phyloP scores from a whole-genome alignment of 1,140 invertebrate genomes.

The Cephus cinctus region DNA sequence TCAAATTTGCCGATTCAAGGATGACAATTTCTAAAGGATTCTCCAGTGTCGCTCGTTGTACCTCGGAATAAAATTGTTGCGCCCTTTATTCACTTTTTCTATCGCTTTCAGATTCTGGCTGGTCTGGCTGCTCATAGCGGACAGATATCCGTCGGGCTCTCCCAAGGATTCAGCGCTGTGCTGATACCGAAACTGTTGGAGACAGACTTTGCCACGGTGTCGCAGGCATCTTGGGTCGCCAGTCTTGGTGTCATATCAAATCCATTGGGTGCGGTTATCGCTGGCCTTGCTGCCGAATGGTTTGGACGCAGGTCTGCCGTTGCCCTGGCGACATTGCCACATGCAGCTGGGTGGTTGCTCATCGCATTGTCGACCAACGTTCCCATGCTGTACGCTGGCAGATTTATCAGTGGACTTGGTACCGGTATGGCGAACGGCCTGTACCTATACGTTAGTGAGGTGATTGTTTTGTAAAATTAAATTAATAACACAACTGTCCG shows the following conservation, averaged over 20 bases:
- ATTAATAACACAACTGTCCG: too few relatives aligned
- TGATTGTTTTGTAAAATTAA: too few relatives aligned
- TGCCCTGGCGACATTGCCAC: conserved; percentile 70
- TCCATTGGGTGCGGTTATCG: conserved; percentile 68
- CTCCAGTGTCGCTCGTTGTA: too few relatives aligned
- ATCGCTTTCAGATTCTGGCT: conserved; percentile 65
- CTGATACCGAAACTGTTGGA: conserved; percentile 66
- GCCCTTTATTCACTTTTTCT: too few relatives aligned
- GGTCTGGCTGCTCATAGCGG: conserved; percentile 70
- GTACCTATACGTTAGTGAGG: conserved; percentile 50
- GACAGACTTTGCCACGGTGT: conserved; percentile 56
- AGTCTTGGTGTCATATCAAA: conserved; percentile 72
- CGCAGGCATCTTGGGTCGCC: conserved; percentile 71
- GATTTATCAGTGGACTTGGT: conserved; percentile 73
- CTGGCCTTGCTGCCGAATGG: conserved; percentile 66
- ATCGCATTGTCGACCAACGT: conserved; percentile 66
- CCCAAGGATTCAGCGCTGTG: conserved; percentile 73
- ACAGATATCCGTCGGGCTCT: conserved; percentile 72
- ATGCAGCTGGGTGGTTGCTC: conserved; percentile 72
- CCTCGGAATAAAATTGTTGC: too few relatives aligned
- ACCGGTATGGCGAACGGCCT: conserved; percentile 60
- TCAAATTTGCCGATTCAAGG: too few relatives aligned
- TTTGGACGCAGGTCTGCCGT: conserved; percentile 72
- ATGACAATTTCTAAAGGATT: too few relatives aligned
- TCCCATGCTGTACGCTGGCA: conserved; percentile 64